phyloP scores from a whole-genome alignment of 2,888 invertebrate genomes.

The Rotaria macrura region DNA sequence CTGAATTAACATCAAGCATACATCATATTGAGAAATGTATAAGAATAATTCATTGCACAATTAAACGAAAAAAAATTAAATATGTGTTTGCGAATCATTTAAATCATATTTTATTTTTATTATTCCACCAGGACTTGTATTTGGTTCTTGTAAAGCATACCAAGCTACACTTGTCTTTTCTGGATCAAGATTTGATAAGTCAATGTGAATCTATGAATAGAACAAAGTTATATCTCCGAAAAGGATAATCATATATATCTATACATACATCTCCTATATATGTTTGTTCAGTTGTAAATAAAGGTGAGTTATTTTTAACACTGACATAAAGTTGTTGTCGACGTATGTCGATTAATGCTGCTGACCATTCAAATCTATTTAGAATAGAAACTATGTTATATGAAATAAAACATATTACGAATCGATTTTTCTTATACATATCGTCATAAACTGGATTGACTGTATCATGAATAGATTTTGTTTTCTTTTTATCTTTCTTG shows the following conservation, averaged over 20 bases:
- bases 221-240: not conserved
- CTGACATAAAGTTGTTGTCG: constrained; percentile 7
- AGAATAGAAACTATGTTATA: not conserved
- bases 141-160: constrained; percentile 19
- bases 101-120: not conserved
- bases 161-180: not conserved
- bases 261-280: constrained; percentile 31
- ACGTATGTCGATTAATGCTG: not conserved
- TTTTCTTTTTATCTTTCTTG: constrained; percentile 30
- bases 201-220: not conserved
- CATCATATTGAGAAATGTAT: not conserved
- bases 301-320: constrained; percentile 29
- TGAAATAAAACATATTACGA: not conserved
- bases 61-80: not conserved
- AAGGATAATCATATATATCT: not conserved
- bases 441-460: constrained; percentile 29
- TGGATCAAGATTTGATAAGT: constrained; percentile 23
- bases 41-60: not conserved
- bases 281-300: constrained; percentile 24
- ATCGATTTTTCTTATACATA: not conserved
- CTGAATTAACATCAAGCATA: not conserved
- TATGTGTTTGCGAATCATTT: too few species aligned
- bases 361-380: constrained; percentile 27
- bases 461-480: constrained; percentile 5
- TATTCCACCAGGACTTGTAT: not conserved